These are phyloP conservation scores for Arrhamphus sclerolepis DNA, from an alignment of 2,797 vertebrate species.

Conservation along the genomic window DNA sequence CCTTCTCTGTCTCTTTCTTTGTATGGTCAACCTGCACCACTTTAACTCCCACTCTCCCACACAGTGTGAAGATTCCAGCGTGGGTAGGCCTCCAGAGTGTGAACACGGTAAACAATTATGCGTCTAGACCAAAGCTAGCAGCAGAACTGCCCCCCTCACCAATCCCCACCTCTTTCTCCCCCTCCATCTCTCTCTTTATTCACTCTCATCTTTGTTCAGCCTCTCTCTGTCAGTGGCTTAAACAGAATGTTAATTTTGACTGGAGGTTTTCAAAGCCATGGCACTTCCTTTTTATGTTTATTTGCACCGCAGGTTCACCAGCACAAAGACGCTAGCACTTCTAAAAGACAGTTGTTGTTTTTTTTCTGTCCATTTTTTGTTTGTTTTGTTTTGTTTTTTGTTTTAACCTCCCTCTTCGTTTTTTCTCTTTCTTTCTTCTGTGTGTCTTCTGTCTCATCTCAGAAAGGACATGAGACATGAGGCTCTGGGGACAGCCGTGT, in stretches of 20 bases:
- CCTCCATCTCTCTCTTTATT: slow-evolving; percentile 37
- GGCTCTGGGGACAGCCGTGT: slow-evolving; percentile 40
- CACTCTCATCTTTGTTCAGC: slow-evolving; percentile 65
- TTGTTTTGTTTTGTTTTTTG: slow-evolving; percentile 43
- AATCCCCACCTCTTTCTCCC: slow-evolving; percentile 16
- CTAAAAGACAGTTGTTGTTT: slow-evolving; percentile 64
- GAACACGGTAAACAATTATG: slow-evolving; percentile 84
- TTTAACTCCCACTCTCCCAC: slow-evolving; percentile 67
- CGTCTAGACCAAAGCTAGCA: slow-evolving; percentile 74
- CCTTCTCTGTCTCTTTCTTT: slow-evolving; percentile 41
- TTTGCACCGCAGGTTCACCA: slow-evolving; percentile 75
- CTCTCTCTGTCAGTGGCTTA: slow-evolving; percentile 75
- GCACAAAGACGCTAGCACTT: slow-evolving; percentile 72
- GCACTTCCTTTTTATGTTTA: slow-evolving; percentile 75
- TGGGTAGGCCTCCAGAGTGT: slow-evolving; percentile 80
- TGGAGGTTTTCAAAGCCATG: slow-evolving; percentile 77
- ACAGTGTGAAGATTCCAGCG: slow-evolving; percentile 79
- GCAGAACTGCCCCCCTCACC: slow-evolving; percentile 34
- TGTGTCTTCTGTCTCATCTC: slow-evolving; percentile 45
- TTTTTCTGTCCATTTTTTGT: slow-evolving; percentile 42
- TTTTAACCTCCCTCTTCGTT: slow-evolving; percentile 28
- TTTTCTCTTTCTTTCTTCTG: slow-evolving; percentile 26
- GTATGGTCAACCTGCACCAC: slow-evolving; percentile 49
- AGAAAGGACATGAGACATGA: slow-evolving; percentile 54
- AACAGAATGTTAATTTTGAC: slow-evolving; percentile 83